Evolutionary conservation across 2,113 vertebrate genomes (phyloP).

Genomic region (Nettapus auritus): DNA sequence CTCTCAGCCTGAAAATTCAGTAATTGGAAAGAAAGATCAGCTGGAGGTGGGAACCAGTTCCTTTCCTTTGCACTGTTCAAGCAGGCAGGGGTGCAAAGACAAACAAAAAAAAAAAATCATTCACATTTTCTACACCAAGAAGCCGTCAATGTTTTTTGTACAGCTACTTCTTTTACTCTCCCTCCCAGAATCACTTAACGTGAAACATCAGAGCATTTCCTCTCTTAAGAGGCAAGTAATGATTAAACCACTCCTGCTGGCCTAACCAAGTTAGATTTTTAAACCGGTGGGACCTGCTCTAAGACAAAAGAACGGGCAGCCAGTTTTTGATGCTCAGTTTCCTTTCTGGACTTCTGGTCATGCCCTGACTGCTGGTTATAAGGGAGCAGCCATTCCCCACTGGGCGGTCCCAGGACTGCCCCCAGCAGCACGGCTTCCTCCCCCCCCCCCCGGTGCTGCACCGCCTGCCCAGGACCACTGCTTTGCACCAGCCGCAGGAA

Average conservation of each 20-base stretch:
- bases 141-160: background rate
- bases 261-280: background rate
- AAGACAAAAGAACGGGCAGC: background rate
- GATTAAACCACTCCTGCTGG: conserved; percentile 8
- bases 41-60: background rate
- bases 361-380: background rate
- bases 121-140: background rate
- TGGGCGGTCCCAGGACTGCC: background rate
- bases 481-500: fast-evolving
- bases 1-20: background rate
- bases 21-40: background rate
- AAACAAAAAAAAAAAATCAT: background rate
- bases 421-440: fast-evolving
- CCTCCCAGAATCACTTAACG: background rate
- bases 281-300: no score
- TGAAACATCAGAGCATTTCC: background rate
- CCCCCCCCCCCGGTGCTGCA: no score
- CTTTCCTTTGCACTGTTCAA: background rate
- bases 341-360: background rate
- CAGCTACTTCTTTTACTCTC: background rate
- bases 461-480: background rate
- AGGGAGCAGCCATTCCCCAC: background rate
- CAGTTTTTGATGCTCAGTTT: background rate
- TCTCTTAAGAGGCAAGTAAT: background rate
- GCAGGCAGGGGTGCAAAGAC: background rate